Evolutionary conservation across 1,140 invertebrate species (phyloP), one percentile per base, ranked within the genome.

Genomic region (Drosophila chauvacae): DNA sequence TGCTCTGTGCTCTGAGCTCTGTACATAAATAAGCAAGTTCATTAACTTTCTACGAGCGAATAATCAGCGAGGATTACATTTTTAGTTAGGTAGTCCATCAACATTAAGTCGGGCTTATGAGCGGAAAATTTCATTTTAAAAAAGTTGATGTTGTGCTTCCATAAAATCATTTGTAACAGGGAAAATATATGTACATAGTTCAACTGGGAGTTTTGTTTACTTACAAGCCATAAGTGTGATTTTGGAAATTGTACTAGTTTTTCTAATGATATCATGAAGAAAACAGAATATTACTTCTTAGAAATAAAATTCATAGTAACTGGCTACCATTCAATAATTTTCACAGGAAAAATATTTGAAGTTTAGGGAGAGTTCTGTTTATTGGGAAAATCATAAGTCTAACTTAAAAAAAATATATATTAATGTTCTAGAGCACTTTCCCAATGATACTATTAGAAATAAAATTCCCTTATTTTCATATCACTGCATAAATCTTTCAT

Each of bases 11-110:
- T 37, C 18, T 2, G 30, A 45, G 56, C 61, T 53, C 37, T 69
- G 61, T 37, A 23, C 37, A 70, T 70, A 70, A 70, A 68, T 70
- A 55, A 55, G 30, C 62, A 28, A 20, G 61, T 23, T 33, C 18
- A 70, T 70, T 68, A 66, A 70, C 65, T 70, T 30, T 35, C 23
- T 37, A 28, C 41, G 18, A 45, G 30, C 28, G 61, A 45, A 48
- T 68, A 70, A 66, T 70, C 48, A 66, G 62, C 28, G 39, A 9
- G 16, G 23, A 35, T 47, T 37, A 37, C 35, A 35, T 66, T 66
- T 56, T 57, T 64, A 33, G 61, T 55, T 35, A 18, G 51, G 47
- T 53, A 53, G 47, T 35, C 33, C 64, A 39, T 53, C 26, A 65
- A 13, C 23, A 37, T 61, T 61, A 65, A 61, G 56, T 42, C 10